Evolutionary conservation across 2,113 vertebrate genomes (phyloP).

Genomic region (Pygoscelis antarcticus): DNA sequence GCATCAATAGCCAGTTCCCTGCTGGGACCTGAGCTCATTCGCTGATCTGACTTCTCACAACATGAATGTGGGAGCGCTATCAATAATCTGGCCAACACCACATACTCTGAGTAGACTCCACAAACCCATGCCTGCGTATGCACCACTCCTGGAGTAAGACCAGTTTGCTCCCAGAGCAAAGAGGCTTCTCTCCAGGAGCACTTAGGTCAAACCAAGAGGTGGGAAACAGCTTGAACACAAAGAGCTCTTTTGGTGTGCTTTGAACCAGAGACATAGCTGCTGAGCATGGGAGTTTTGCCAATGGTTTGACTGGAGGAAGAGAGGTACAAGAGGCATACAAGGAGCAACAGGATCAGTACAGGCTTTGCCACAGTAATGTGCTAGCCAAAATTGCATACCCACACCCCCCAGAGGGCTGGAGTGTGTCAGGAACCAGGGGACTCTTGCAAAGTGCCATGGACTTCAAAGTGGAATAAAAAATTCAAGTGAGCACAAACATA

Average conservation of each 20-base stretch:
- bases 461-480: not conserved
- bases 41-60: not conserved
- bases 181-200: not conserved
- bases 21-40: not conserved
- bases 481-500: not conserved
- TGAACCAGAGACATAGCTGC: not conserved
- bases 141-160: not conserved
- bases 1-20: not conserved
- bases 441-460: not conserved
- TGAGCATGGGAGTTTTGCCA: not conserved
- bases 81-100: not conserved
- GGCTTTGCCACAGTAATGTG: not conserved
- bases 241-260: not conserved
- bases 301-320: not conserved
- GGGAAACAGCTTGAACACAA: not conserved
- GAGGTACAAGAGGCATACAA: not conserved
- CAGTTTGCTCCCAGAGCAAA: not conserved
- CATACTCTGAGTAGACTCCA: not conserved
- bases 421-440: not conserved
- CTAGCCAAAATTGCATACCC: not conserved
- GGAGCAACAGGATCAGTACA: not conserved
- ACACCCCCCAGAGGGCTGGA: not conserved
- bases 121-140: rapidly evolving
- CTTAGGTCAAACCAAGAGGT: not conserved
- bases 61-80: not conserved